Conservation (phyloP, 2,797 vertebrate species). For the Amblyraja radiata region DNA sequence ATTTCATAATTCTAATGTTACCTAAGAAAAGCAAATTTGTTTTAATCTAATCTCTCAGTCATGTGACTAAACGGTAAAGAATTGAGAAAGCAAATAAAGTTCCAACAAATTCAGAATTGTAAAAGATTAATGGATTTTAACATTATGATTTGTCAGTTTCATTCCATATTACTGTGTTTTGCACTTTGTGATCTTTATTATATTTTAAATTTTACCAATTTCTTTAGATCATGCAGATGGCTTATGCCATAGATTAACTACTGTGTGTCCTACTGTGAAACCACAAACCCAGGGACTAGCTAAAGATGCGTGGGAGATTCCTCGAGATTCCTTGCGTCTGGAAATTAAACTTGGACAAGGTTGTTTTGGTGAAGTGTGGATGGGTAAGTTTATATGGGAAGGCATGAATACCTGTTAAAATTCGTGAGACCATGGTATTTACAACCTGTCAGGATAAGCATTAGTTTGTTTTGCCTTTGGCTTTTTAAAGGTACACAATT, state of each 20-base stretch:
- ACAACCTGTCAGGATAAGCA: neutral
- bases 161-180: neutral
- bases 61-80: neutral
- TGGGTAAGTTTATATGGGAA: slow-evolving; percentile 70
- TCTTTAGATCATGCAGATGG: slow-evolving; percentile 83
- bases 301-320: slow-evolving; percentile 95
- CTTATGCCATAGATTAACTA: slow-evolving; percentile 85
- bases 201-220: slow-evolving; percentile 41
- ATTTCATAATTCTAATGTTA: neutral
- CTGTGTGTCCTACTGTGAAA: slow-evolving; percentile 88
- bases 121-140: neutral
- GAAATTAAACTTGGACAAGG: slow-evolving; percentile 92
- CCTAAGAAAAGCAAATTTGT: neutral
- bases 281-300: slow-evolving; percentile 92
- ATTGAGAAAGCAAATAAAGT: neutral
- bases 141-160: neutral
- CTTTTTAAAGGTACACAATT: neutral
- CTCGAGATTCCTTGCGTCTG: slow-evolving; percentile 81
- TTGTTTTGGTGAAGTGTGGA: slow-evolving; percentile 95
- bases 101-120: neutral
- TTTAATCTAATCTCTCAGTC: neutral
- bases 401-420: slow-evolving; percentile 15
- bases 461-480: neutral
- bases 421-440: neutral
- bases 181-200: neutral